Percentiles rank a stretch among this genome's conserved stretches.
Conservation (phyloP, 35 echinoderm and acorn worm genomes). For the Apostichopus californicus region DNA sequence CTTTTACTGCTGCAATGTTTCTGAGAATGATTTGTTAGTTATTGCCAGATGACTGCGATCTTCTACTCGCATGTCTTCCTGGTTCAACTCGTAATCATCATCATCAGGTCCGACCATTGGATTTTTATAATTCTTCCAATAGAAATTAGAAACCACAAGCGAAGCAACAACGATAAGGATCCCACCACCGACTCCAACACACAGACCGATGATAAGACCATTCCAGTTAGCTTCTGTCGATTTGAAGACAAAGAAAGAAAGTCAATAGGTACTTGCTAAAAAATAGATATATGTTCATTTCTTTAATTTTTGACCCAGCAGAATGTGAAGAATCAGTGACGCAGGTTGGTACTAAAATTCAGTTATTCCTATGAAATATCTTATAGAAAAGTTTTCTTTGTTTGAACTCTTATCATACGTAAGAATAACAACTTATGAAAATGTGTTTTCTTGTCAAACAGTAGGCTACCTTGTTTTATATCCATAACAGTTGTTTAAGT, state of each 20-base stretch:
- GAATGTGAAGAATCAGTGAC: too few relatives aligned
- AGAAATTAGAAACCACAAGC: background rate
- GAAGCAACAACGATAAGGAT: background rate
- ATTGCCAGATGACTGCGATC: background rate
- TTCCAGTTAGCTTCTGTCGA: background rate
- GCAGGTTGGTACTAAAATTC: too few relatives aligned
- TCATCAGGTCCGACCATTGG: background rate
- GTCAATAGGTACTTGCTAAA: background rate
- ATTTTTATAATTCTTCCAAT: background rate
- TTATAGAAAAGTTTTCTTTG: too few relatives aligned
- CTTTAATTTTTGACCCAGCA: too few relatives aligned
- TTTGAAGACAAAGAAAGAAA: background rate
- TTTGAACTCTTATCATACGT: too few relatives aligned
- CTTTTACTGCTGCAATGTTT: background rate
- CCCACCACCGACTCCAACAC: constrained; percentile 16
- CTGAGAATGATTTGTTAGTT: constrained; percentile 3
- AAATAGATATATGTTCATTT: too few relatives aligned
- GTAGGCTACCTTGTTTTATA: too few relatives aligned
- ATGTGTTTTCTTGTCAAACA: too few relatives aligned
- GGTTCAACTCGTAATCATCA: background rate
- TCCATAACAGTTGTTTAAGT: too few relatives aligned
- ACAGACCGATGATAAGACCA: constrained; percentile 14
- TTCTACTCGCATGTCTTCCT: background rate
- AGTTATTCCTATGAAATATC: too few relatives aligned
- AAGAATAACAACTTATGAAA: too few relatives aligned